phyloP scores from a whole-genome alignment of 2,888 invertebrate genomes.

The Willowsia nigromaculata region DNA sequence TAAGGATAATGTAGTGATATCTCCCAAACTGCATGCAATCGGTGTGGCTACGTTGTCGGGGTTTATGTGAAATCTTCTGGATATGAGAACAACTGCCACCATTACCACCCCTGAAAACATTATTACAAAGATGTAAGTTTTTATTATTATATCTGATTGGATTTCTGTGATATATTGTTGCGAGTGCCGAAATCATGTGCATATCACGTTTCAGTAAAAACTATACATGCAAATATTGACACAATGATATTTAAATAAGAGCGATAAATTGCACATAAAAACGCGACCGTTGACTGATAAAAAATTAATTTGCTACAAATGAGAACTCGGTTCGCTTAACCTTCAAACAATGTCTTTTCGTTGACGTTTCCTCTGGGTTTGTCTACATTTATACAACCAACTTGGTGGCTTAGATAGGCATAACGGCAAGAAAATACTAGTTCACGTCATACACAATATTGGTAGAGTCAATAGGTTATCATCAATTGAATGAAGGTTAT shows the following conservation, averaged over 20 bases:
- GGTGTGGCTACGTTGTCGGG: conserved; percentile 85
- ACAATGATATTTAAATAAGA: neutral
- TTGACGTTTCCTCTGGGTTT: conserved; percentile 4
- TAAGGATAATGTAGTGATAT: conserved; percentile 85
- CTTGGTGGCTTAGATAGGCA: neutral
- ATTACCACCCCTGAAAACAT: conserved; percentile 83
- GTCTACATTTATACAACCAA: neutral
- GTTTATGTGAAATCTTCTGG: conserved; percentile 88
- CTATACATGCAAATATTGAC: neutral
- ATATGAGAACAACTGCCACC: conserved; percentile 86
- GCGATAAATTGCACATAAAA: neutral
- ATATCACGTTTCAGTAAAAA: neutral
- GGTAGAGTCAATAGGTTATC: conserved; percentile 9
- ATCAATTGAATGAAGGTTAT: neutral
- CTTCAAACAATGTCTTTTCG: neutral
- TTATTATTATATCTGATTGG: neutral
- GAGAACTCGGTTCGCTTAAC: neutral
- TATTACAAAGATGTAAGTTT: neutral
- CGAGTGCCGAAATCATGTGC: neutral
- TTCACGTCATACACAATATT: neutral
- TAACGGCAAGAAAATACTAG: neutral
- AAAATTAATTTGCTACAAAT: neutral
- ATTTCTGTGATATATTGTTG: neutral
- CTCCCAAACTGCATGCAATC: conserved; percentile 89
- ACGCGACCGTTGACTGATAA: neutral